phyloP scores from a whole-genome alignment of 53 echinoderm and acorn worm genomes.

The Crossaster papposus region DNA sequence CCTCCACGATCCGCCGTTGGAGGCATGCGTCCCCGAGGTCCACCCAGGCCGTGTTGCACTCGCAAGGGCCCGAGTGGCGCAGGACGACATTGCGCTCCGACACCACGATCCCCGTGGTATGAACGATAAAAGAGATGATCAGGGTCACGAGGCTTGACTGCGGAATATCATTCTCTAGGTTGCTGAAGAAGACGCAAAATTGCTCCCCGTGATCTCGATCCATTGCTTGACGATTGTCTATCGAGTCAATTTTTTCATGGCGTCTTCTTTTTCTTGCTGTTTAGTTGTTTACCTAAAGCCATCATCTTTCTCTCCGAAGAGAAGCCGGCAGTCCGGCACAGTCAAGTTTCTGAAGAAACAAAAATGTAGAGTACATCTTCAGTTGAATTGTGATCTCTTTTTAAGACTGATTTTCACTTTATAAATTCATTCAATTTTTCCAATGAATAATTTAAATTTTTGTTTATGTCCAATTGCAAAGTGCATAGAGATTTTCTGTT shows the following conservation, averaged over 20 bases:
- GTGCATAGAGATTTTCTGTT: no score
- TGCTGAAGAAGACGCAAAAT: constrained; percentile 68
- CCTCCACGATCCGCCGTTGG: constrained; percentile 43
- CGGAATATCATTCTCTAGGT: constrained; percentile 62
- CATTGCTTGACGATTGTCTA: neutral
- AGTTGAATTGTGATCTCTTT: no score
- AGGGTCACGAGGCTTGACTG: constrained; percentile 55
- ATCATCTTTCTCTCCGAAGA: no score
- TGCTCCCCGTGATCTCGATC: neutral
- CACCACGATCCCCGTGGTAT: constrained; percentile 50
- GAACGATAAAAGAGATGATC: constrained; percentile 61
- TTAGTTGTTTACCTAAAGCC: no score
- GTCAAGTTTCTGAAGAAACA: no score
- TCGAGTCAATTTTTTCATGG: neutral
- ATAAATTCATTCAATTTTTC: no score
- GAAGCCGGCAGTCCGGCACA: no score
- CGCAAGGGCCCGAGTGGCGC: constrained; percentile 50
- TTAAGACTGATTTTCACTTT: no score
- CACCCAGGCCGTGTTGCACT: constrained; percentile 59
- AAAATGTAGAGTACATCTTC: no score
- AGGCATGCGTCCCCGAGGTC: constrained; percentile 18
- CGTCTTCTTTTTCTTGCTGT: neutral
- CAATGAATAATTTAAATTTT: no score
- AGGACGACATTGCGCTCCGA: constrained; percentile 48
- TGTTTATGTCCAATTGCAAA: no score